Base-by-base conservation (phyloP, 1,140 invertebrate genomes). In the Drosophila paulistorum region DNA sequence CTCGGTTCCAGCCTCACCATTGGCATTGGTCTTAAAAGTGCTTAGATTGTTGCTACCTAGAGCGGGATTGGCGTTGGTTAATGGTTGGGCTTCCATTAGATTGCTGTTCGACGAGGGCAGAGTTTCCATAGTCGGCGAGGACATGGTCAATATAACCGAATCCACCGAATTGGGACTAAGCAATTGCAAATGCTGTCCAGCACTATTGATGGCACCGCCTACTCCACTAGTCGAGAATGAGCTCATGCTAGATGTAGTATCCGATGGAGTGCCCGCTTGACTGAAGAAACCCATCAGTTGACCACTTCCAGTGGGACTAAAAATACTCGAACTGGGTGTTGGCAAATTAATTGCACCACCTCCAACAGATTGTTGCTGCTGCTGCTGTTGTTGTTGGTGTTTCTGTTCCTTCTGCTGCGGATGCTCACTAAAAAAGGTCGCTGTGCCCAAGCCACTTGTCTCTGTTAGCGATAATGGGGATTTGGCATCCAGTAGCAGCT, bases 131-230 rank as follows among this genome's bases (percentile, higher is more conserved):
- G 57, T 59, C 7, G 57, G 57, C 7, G 96, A 96, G 51, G 95
- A 95, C 84, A 97, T 93, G 85, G 96, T 96, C 7, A 97, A 92
- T 54, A 96, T 94, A 54, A 97, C 95, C 77, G 95, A 96, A 9
- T 92, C 91, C 37, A 92, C 80, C 61, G 95, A 94, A 71, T 95
- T 94, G 7, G 93, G 94, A 73, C 94, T 94, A 30, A 77, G 93
- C 81, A 87, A 93, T 82, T 74, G 92, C 80, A 76, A 93, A 80
- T 93, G 92, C 48, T 83, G 79, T 14, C 78, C 90, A 0, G 80
- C 85, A 93, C 94, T 13, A 39, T 39, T 94, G 78, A 94, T 93
- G n/a, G n/a, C 77, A 17, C 79, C 85, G 0, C 83, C 90, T 93
- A 51, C 9, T 2, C 83, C 90, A 93, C 94, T 94, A 78, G 94